Evolutionary conservation across 2,113 vertebrate species (phyloP).

Genomic region (Addax nasomaculatus): DNA sequence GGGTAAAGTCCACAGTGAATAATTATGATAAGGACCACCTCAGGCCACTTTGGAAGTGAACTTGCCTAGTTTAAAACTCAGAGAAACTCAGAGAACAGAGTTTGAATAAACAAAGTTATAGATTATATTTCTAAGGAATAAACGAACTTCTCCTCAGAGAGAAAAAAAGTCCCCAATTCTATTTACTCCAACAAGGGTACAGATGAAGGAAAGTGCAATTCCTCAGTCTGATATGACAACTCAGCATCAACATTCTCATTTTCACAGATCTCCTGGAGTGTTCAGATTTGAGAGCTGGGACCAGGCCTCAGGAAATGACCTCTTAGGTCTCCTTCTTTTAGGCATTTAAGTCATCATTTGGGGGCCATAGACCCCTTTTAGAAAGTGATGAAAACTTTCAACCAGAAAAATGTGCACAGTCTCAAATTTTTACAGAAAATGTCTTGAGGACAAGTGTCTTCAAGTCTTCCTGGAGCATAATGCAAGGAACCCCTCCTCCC

Average conservation of each 20-base stretch:
- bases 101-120: slow-evolving; percentile 66
- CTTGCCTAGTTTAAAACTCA: slow-evolving; percentile 49
- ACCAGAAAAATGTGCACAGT: background rate
- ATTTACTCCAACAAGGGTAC: slow-evolving; percentile 35
- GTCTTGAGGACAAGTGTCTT: background rate
- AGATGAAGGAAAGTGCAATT: slow-evolving; percentile 63
- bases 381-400: background rate
- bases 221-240: slow-evolving; percentile 54
- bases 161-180: slow-evolving; percentile 47
- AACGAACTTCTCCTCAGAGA: slow-evolving; percentile 52
- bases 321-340: background rate
- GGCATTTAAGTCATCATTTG: background rate
- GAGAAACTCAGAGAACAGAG: slow-evolving; percentile 43
- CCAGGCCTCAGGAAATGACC: slow-evolving; percentile 43
- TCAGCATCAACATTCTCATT: slow-evolving; percentile 53
- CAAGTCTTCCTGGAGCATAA: background rate
- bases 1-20: background rate
- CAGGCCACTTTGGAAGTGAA: slow-evolving; percentile 33
- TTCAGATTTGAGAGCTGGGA: background rate
- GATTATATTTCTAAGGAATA: slow-evolving; percentile 69
- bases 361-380: background rate
- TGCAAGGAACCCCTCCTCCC: background rate
- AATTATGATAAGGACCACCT: slow-evolving; percentile 29
- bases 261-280: background rate
- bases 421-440: slow-evolving; percentile 7